A percentile compares a stretch with the other conserved stretches of the same genome.
phyloP scores from a whole-genome alignment of 1,140 invertebrate species.

The Eupristina koningsbergeri region DNA sequence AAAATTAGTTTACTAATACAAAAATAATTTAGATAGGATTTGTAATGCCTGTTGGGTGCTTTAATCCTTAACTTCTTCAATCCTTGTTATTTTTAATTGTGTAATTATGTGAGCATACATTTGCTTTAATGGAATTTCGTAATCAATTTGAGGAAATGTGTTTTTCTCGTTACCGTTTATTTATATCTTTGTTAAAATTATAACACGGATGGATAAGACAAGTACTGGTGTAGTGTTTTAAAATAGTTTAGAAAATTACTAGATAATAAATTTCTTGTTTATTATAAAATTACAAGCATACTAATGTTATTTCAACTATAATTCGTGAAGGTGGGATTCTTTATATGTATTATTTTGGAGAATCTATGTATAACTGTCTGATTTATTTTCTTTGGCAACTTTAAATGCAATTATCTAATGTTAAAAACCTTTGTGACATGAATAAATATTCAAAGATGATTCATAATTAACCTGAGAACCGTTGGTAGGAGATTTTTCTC shows the following conservation, averaged over 20 bases:
- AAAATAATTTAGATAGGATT: conserved; percentile 17
- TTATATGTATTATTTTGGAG: too few relatives aligned
- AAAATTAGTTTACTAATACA: background rate
- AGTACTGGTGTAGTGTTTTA: background rate
- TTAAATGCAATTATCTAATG: too few relatives aligned
- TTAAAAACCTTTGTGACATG: too few relatives aligned
- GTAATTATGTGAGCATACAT: background rate
- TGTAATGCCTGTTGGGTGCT: background rate
- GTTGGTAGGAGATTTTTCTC: too few relatives aligned
- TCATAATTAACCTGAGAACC: too few relatives aligned
- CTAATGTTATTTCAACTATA: too few relatives aligned
- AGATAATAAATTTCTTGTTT: too few relatives aligned
- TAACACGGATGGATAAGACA: background rate
- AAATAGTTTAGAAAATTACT: background rate
- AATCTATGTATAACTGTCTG: too few relatives aligned
- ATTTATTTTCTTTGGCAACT: too few relatives aligned
- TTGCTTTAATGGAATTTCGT: background rate
- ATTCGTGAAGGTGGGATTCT: too few relatives aligned
- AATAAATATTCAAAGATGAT: too few relatives aligned
- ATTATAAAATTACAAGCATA: too few relatives aligned
- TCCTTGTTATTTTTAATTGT: background rate
- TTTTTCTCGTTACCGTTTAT: background rate
- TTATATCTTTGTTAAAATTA: background rate
- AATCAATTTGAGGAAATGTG: background rate
- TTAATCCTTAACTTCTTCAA: background rate